phyloP scores from a whole-genome alignment of 2,888 invertebrate species.

The Lasioglossum oenotherae region DNA sequence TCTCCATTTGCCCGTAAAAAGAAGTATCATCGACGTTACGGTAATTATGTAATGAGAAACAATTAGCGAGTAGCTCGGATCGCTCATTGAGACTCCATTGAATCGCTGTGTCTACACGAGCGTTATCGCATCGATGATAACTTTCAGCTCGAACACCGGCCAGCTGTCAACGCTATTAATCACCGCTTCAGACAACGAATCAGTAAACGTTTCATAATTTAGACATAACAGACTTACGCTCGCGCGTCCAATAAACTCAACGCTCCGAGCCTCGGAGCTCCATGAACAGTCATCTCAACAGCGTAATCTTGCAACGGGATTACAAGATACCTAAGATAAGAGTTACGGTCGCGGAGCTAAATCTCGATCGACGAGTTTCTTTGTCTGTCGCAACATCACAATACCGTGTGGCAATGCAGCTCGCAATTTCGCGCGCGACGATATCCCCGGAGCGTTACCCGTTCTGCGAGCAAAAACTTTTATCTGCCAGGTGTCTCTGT shows the following conservation, averaged over 20 bases:
- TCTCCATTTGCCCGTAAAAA: background rate
- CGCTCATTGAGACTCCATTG: background rate
- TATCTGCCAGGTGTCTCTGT: conserved; percentile 62
- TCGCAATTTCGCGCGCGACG: conserved; percentile 57
- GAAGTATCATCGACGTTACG: background rate
- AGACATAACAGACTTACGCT: background rate
- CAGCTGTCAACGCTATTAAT: conserved; percentile 3
- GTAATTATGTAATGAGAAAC: background rate
- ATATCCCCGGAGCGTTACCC: conserved; percentile 41
- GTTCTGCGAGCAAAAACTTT: conserved; percentile 37
- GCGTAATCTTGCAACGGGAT: background rate
- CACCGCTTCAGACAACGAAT: background rate
- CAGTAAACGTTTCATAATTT: background rate
- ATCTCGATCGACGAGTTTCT: conserved; percentile 69
- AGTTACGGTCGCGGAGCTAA: conserved; percentile 38
- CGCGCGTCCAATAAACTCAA: background rate
- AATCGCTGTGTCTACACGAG: background rate
- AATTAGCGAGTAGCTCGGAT: background rate
- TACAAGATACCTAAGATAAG: conserved; percentile 49
- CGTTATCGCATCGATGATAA: conserved; percentile 1
- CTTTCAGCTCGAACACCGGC: background rate
- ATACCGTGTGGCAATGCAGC: conserved; percentile 57
- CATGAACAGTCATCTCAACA: conserved; percentile 5
- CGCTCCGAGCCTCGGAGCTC: background rate
- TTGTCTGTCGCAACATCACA: conserved; percentile 64